A percentile compares a stretch with the other conserved stretches of the same genome.
These are phyloP conservation scores for Drosophila punjabiensis DNA, from an alignment of 1,140 invertebrate species.

Conservation along the genomic window DNA sequence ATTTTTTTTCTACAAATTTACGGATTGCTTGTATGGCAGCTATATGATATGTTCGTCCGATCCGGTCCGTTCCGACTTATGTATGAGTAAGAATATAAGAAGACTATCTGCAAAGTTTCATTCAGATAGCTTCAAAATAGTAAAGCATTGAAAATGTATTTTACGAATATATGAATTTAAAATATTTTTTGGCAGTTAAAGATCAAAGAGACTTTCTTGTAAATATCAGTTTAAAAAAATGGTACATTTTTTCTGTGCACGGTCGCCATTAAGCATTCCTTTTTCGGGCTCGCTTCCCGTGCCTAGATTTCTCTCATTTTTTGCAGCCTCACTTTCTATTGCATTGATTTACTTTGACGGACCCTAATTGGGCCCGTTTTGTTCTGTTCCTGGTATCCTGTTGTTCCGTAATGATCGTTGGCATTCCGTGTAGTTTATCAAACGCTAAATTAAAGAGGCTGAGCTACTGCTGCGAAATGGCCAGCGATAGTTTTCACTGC, in stretches of 20 bases:
- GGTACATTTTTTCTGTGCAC: not conserved
- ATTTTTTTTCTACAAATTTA: too few relatives aligned
- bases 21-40: too few relatives aligned
- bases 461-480: constrained; percentile 5
- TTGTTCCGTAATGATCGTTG: constrained; percentile 65
- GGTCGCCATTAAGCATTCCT: not conserved
- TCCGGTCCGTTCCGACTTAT: too few relatives aligned
- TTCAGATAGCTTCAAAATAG: too few relatives aligned
- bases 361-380: constrained; percentile 56
- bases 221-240: not conserved
- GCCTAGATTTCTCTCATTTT: not conserved
- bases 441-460: constrained; percentile 42
- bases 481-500: not conserved
- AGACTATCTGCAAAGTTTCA: too few relatives aligned
- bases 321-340: constrained; percentile 19
- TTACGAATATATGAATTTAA: not conserved
- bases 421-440: constrained; percentile 74
- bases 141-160: too few relatives aligned
- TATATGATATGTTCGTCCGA: too few relatives aligned
- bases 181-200: not conserved
- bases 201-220: not conserved
- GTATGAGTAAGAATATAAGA: too few relatives aligned
- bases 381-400: not conserved
- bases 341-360: constrained; percentile 75
- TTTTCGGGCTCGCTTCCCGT: constrained; percentile 3